Evolutionary conservation across 2,888 invertebrate genomes (phyloP), one percentile per base, ranked within the genome.

Genomic region (Seira musarum): DNA sequence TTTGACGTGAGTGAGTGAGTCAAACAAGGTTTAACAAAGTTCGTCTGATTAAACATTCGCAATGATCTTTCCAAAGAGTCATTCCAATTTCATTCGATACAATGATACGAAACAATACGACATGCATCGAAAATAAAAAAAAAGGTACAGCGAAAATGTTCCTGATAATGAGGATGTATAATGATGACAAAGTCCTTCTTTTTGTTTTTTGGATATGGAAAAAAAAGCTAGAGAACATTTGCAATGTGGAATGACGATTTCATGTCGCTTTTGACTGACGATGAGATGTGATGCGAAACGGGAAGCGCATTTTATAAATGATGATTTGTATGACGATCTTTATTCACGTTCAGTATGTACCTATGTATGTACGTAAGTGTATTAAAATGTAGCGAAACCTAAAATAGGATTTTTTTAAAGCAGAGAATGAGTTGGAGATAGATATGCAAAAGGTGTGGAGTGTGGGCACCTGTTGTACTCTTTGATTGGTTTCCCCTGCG

Each of bases 391-490:
- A 53, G 17, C 53, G 15, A 30, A 53, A 53, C 53, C 17, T 17
- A 53, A 63, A 68, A 67, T 73, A 73, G 64, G 63, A 68, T 79
- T 78, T 73, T 79, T 63, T 35, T 17, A 77, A 69, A 66, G 57
- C 24, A 74, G 53, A 53, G 53, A 53, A 3, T 53, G 53, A 53
- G 53, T 71, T 70, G 66, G 72, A 61, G 74, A 74, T 53, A 69
- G 79, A 30, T 30, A 69, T 68, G 73, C 79, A 68, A 30, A 82
- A 74, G 78, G 71, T 78, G 78, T 82, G 67, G 82, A 71, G 81
- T 82, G 81, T 84, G 81, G 82, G 84, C 84, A 84, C 84, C 84
- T 84, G 84, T 84, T 84, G 84, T 84, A 84, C 79, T 76, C 79
- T 79, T 69, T 82, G 82, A 84, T 82, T 82, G 84, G 84, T 81